These are phyloP conservation scores for Corythornis leucogaster DNA, from an alignment of 2,797 vertebrate genomes.

Conservation along the genomic window DNA sequence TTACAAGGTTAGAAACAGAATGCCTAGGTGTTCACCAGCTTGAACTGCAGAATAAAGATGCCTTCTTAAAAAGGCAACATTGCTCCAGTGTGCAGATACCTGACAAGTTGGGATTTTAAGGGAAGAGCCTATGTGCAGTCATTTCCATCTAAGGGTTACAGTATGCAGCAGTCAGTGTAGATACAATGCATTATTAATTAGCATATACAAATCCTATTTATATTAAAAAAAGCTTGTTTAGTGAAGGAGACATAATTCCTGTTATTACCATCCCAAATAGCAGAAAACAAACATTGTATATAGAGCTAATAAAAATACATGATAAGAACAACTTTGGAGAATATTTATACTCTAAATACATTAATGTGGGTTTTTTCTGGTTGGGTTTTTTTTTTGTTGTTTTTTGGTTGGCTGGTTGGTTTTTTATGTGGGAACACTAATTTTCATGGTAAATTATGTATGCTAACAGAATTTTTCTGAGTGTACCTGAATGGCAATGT, in stretches of 20 bases:
- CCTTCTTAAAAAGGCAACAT: not conserved
- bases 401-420: not conserved
- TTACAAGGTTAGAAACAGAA: conserved; percentile 52
- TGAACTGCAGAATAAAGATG: not conserved
- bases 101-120: not conserved
- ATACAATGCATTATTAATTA: conserved; percentile 64
- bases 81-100: not conserved
- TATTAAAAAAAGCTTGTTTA: conserved; percentile 62
- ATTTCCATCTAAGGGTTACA: not conserved
- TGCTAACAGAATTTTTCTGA: conserved; percentile 1
- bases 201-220: conserved; percentile 53
- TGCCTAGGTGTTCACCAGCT: not conserved
- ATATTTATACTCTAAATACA: not conserved
- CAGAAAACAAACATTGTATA: conserved; percentile 35
- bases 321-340: not conserved
- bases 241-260: conserved; percentile 51
- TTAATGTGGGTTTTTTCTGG: too few species aligned
- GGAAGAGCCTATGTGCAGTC: not conserved
- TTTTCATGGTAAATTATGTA: not conserved
- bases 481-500: not conserved
- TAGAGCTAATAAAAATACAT: not conserved
- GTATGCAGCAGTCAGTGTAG: not conserved
- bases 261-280: conserved; percentile 46
- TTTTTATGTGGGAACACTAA: not conserved
- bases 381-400: not conserved